phyloP scores from a whole-genome alignment of 2,797 vertebrate genomes.

The Eremophila alpestris region DNA sequence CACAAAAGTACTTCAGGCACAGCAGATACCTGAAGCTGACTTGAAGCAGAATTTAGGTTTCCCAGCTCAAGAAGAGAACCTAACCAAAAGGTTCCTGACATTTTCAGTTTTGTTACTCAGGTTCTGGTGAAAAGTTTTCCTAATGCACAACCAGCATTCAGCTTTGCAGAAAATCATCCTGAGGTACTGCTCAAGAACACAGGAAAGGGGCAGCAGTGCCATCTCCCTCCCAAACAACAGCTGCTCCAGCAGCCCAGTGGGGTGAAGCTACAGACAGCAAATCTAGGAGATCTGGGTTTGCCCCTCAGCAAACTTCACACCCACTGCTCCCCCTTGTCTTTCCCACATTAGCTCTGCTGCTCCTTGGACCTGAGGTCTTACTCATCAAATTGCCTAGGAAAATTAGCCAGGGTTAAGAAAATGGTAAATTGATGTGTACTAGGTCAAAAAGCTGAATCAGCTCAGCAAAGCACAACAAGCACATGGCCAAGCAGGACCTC shows the following conservation, averaged over 20 bases:
- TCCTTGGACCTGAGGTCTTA: neutral
- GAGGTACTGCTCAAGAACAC: neutral
- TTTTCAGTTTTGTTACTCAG: neutral
- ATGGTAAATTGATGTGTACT: neutral
- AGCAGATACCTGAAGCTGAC: neutral
- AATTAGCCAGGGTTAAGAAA: neutral
- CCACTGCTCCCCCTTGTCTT: neutral
- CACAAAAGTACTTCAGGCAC: neutral
- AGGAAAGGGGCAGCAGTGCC: rapidly evolving
- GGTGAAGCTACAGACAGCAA: rapidly evolving
- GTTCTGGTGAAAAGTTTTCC: neutral
- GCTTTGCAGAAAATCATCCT: neutral
- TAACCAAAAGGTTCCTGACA: neutral
- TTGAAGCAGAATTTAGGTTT: neutral
- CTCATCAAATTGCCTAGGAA: neutral
- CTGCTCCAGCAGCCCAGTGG: neutral
- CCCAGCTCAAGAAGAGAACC: neutral
- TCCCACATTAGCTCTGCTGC: neutral
- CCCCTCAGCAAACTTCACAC: neutral
- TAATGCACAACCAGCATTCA: neutral
- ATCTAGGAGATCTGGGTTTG: neutral
- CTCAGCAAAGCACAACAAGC: neutral
- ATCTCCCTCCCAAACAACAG: neutral
- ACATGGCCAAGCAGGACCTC: neutral
- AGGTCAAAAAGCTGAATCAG: neutral